Percentiles rank a stretch among this genome's conserved stretches.
Conservation (phyloP, 2,888 invertebrate species). For the Sicus ferrugineus region DNA sequence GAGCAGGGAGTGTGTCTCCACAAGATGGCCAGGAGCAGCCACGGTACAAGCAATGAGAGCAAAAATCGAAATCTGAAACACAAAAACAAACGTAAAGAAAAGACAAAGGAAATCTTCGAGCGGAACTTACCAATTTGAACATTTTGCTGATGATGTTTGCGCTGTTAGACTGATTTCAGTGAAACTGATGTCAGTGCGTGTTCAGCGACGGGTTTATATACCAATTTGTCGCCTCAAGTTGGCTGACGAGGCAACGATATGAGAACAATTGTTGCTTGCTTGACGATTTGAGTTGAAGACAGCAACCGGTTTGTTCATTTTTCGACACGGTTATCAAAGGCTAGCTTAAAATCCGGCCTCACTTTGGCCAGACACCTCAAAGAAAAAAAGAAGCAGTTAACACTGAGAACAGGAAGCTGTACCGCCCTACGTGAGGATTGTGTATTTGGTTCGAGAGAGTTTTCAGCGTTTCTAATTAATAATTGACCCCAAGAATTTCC, state of each 20-base stretch:
- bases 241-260: background rate
- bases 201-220: conserved; percentile 49
- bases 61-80: conserved; percentile 68
- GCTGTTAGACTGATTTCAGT: conserved; percentile 43
- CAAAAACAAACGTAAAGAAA: background rate
- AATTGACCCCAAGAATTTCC: background rate
- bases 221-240: background rate
- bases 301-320: conserved; percentile 48
- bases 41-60: conserved; percentile 67
- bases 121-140: conserved; percentile 62
- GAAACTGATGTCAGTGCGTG: conserved; percentile 51
- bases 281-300: conserved; percentile 45
- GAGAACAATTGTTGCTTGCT: conserved; percentile 2
- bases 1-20: conserved; percentile 53
- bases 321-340: background rate
- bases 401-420: too few species aligned
- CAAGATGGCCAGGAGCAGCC: conserved; percentile 59
- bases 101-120: conserved; percentile 7
- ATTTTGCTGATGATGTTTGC: conserved; percentile 50
- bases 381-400: too few species aligned
- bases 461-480: background rate
- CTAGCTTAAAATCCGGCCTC: background rate
- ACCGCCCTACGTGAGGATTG: background rate
- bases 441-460: background rate
- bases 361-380: too few species aligned